phyloP scores from a whole-genome alignment of 2,888 invertebrate species.

The Aspidiotus destructor region DNA sequence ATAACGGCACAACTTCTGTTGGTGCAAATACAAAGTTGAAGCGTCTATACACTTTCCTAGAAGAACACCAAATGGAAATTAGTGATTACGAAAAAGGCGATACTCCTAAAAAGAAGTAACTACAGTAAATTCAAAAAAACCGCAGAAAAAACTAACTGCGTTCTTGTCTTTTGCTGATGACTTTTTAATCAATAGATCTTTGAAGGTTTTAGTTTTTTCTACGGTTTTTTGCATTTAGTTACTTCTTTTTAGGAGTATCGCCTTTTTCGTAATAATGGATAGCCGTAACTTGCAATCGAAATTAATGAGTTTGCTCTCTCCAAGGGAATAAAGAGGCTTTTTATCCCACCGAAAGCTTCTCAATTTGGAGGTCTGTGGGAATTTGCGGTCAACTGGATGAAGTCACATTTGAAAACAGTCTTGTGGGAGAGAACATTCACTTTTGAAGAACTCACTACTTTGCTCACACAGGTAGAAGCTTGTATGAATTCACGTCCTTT shows the following conservation, averaged over 20 bases:
- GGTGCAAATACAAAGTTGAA: neutral
- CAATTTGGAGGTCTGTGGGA: conserved; percentile 19
- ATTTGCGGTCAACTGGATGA: neutral
- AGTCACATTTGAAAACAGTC: neutral
- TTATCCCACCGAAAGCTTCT: neutral
- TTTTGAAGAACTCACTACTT: conserved; percentile 39
- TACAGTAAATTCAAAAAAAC: too few relatives aligned
- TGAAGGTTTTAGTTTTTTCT: too few relatives aligned
- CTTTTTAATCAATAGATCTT: too few relatives aligned
- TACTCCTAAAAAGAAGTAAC: too few relatives aligned
- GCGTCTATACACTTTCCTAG: neutral
- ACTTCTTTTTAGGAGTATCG: too few relatives aligned
- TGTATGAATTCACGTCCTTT: conserved; percentile 39
- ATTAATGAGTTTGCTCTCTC: neutral
- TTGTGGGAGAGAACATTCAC: conserved; percentile 34
- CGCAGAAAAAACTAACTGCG: too few relatives aligned
- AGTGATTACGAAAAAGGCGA: too few relatives aligned
- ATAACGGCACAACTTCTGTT: conserved; percentile 34
- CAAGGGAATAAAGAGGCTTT: neutral
- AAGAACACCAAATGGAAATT: neutral
- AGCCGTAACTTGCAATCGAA: too few relatives aligned
- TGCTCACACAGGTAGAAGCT: conserved; percentile 38
- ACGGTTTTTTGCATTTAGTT: too few relatives aligned
- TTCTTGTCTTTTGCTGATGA: too few relatives aligned
- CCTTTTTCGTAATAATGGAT: too few relatives aligned